Percentiles rank a stretch among this genome's conserved stretches.
Conservation (phyloP, 2,797 vertebrate species). For the Myotis daubentonii region DNA sequence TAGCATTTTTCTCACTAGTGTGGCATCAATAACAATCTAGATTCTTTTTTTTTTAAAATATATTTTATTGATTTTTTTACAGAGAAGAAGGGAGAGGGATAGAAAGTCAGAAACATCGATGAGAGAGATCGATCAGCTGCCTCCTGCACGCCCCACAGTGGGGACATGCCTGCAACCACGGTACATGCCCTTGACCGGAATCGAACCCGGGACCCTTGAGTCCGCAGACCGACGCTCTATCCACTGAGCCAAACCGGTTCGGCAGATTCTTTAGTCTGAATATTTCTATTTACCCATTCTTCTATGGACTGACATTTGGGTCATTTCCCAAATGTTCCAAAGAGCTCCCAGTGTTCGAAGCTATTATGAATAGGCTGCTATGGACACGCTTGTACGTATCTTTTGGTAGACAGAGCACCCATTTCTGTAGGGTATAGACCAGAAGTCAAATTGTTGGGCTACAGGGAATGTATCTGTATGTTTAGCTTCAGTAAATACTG, state of each 20-base stretch:
- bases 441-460: neutral
- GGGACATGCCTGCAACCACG: no score
- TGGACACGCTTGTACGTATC: neutral
- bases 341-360: neutral
- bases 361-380: neutral
- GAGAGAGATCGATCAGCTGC: no score
- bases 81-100: no score
- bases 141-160: no score
- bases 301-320: neutral
- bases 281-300: neutral
- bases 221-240: no score
- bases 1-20: neutral
- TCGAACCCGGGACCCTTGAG: no score
- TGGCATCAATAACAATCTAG: neutral
- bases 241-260: no score
- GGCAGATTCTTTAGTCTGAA: neutral
- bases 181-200: no score
- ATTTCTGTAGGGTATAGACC: neutral
- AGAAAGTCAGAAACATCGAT: no score
- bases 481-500: neutral
- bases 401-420: neutral
- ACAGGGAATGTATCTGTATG: neutral
- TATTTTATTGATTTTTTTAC: no score
- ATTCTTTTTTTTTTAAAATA: no score
- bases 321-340: neutral